Conservation (phyloP, 2,888 invertebrate species). For the Neoaliturus tenellus region DNA sequence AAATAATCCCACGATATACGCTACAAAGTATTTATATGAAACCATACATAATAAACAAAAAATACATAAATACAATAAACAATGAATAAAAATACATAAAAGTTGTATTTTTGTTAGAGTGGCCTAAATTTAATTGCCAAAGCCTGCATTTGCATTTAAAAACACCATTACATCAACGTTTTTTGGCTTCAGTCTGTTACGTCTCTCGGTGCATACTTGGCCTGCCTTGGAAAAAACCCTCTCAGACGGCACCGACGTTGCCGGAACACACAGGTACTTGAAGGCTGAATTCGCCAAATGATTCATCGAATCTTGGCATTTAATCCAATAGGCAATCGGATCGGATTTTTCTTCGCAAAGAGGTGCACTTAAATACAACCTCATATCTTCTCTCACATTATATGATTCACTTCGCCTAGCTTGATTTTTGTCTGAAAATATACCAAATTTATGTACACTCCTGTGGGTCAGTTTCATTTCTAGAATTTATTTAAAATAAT, state of each 20-base stretch:
- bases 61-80: no score
- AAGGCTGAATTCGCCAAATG: background rate
- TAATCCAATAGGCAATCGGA: background rate
- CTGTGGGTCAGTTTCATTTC: no score
- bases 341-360: background rate
- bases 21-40: no score
- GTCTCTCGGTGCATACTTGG: background rate
- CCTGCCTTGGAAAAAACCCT: slow-evolving; percentile 40
- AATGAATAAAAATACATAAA: no score
- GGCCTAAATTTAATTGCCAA: no score
- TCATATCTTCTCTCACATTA: background rate
- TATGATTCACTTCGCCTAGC: no score
- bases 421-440: no score
- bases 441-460: no score
- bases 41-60: no score
- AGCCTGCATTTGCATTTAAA: background rate
- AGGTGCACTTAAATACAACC: background rate
- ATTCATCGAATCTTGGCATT: background rate
- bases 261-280: slow-evolving; percentile 29
- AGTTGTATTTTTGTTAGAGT: no score
- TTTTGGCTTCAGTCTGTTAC: background rate
- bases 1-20: no score
- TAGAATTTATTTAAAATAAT: no score
- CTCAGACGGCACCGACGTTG: slow-evolving; percentile 28
- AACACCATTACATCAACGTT: background rate